Base-by-base conservation (phyloP, 2,888 invertebrate genomes). In the Halocaridina rubra region DNA sequence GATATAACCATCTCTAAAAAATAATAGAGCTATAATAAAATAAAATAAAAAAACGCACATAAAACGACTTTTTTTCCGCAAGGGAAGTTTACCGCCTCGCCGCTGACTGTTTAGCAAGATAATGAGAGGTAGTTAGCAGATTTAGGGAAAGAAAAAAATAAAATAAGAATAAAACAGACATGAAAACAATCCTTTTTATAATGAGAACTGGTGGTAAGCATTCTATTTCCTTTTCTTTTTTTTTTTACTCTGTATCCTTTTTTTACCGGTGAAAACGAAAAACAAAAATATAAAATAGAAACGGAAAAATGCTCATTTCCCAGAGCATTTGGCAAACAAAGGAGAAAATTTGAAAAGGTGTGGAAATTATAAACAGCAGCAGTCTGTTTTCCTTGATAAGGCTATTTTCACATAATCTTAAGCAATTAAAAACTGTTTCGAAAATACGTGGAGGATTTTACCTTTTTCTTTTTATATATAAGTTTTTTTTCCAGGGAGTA, bases 251-350 rank as follows among this genome's bases (percentile, higher is more conserved):
- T n/a, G n/a, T n/a, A n/a, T n/a, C n/a, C n/a, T n/a, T n/a, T n/a
- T n/a, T n/a, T n/a, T n/a, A n/a, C n/a, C n/a, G n/a, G n/a, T n/a
- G n/a, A n/a, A n/a, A n/a, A n/a, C n/a, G n/a, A n/a, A n/a, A n/a
- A n/a, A n/a, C n/a, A 46, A 16, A 16, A 10, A 46, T 46, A 13
- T 16, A 46, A 46, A 46, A 46, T 10, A 16, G 13, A 46, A 16
- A 13, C 16, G 10, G 10, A 46, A 46, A 22, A 78, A 61, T 24
- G 67, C 27, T 39, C 39, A 22, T 39, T 24, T 22, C 46, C 32
- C 78, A 78, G 67, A 46, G 78, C 33, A 78, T 78, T 39, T 32
- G 32, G 67, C 39, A 67, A 78, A 78, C 61, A 32, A 78, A 78
- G 24, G 78, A 24, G 39, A 67, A 39, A 76, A 76, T 76, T 39